Conservation (phyloP, 1,140 invertebrate genomes). For the Ridgeia piscesae region DNA sequence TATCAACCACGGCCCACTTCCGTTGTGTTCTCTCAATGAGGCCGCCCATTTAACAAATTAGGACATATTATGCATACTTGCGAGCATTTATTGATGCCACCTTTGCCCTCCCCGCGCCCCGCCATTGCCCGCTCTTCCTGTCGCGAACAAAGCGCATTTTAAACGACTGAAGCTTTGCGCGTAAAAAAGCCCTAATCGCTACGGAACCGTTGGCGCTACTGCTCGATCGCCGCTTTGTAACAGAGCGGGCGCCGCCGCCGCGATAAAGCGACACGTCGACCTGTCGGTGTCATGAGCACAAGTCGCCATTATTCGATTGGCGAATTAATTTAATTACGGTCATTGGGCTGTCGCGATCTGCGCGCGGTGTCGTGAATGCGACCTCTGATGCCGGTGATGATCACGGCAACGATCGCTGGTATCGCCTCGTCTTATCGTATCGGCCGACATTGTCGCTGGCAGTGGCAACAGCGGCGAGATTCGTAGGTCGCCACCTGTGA, state of each 20-base stretch:
- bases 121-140: background rate
- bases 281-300: background rate
- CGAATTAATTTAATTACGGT: slow-evolving; percentile 6
- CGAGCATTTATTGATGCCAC: background rate
- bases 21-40: background rate
- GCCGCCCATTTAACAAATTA: background rate
- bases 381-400: background rate
- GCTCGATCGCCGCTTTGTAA: background rate
- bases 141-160: background rate
- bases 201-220: background rate
- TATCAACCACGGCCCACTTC: background rate
- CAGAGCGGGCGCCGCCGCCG: too few relatives aligned
- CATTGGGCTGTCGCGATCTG: background rate
- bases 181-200: background rate
- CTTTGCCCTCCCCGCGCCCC: background rate
- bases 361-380: background rate
- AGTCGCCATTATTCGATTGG: background rate
- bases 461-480: background rate
- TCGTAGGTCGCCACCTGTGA: background rate
- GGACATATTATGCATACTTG: background rate
- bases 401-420: background rate
- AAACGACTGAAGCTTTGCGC: background rate
- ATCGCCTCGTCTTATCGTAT: background rate
- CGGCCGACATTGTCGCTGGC: background rate
- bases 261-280: background rate